Evolutionary conservation across 2,113 vertebrate genomes (phyloP).

Genomic region (Sylvietta virens): DNA sequence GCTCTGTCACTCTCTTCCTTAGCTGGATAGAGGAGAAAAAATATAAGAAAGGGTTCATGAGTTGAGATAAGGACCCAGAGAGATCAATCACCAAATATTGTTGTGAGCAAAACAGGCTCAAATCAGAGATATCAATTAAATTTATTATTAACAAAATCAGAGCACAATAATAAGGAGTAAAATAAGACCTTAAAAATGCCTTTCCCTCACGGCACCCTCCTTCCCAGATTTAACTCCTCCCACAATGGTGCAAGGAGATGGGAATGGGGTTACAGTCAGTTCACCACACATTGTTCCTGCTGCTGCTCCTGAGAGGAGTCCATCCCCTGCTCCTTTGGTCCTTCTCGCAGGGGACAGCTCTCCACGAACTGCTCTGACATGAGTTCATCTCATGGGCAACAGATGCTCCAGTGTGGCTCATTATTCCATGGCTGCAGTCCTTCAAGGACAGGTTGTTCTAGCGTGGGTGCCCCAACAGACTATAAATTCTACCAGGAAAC

Average conservation of each 20-base stretch:
- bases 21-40: not conserved
- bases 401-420: not conserved
- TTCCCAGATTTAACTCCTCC: not conserved
- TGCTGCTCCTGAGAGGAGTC: not conserved
- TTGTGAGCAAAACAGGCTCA: not conserved
- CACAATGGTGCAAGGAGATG: not conserved
- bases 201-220: not conserved
- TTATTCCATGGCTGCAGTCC: no score
- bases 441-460: not conserved
- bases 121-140: not conserved
- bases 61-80: not conserved
- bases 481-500: not conserved
- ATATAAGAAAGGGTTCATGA: not conserved
- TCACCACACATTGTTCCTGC: not conserved
- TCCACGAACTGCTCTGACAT: accelerated
- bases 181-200: not conserved
- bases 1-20: not conserved
- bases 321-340: not conserved
- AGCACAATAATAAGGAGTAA: not conserved
- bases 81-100: not conserved
- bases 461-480: accelerated
- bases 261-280: not conserved
- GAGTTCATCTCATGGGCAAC: no score
- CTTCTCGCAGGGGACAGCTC: no score
- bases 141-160: not conserved